Percentiles rank a stretch among this genome's conserved stretches.
Evolutionary conservation across 2,888 invertebrate genomes (phyloP).

Genomic region (Chydorus sphaericus): DNA sequence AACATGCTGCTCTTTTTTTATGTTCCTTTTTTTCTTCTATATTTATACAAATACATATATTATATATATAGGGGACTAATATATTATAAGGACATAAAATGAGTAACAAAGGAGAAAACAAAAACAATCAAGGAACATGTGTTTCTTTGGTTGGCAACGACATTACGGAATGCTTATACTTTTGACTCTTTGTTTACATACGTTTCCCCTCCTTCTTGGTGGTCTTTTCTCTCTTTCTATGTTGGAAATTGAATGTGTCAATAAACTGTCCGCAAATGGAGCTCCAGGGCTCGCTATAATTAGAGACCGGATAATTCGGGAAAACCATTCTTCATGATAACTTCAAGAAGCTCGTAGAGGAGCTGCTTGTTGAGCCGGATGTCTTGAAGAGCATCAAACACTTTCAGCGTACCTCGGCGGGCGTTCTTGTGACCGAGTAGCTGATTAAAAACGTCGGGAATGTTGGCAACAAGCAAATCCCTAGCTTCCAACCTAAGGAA

Average conservation of each 20-base stretch:
- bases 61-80: too few relatives aligned
- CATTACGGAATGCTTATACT: not conserved
- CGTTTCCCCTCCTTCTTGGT: not conserved
- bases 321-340: not conserved
- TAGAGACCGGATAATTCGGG: not conserved
- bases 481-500: constrained; percentile 46
- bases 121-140: not conserved
- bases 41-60: too few relatives aligned
- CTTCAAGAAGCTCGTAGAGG: constrained; percentile 49
- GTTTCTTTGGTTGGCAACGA: not conserved
- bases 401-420: constrained; percentile 64
- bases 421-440: constrained; percentile 74
- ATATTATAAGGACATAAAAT: not conserved
- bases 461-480: constrained; percentile 51
- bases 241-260: not conserved
- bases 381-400: constrained; percentile 74
- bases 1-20: too few relatives aligned
- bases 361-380: constrained; percentile 74
- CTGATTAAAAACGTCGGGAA: constrained; percentile 64
- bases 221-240: not conserved
- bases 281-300: not conserved
- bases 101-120: not conserved
- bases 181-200: not conserved
- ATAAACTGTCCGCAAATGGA: not conserved
- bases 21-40: too few relatives aligned